These are phyloP conservation scores for Cataglyphis hispanica DNA, from an alignment of 1,140 invertebrate species.

Conservation along the genomic window DNA sequence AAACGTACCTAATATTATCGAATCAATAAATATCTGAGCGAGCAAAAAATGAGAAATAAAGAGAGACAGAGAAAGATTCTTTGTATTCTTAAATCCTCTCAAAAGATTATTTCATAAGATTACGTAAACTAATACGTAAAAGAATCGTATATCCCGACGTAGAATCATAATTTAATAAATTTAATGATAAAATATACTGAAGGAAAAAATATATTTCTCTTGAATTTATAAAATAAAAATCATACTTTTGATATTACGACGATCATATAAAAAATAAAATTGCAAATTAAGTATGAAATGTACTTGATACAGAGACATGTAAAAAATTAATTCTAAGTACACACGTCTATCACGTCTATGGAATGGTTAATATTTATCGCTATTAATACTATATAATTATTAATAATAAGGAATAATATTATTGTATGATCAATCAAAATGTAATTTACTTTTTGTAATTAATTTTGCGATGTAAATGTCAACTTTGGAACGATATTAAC, in stretches of 20 bases:
- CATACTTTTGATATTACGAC: not conserved
- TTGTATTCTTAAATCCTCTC: no score
- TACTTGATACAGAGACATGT: not conserved
- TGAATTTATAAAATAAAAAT: not conserved
- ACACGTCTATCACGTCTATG: not conserved
- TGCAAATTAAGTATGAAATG: not conserved
- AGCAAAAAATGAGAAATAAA: no score
- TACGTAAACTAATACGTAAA: no score
- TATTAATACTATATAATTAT: constrained; percentile 1
- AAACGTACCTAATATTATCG: no score
- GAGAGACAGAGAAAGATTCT: no score
- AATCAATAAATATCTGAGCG: no score
- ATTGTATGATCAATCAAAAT: not conserved
- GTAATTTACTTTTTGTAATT: not conserved
- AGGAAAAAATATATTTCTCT: no score
- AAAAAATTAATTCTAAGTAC: not conserved
- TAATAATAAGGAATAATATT: not conserved
- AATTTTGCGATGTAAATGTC: not conserved
- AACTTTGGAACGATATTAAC: not conserved
- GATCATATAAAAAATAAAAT: not conserved
- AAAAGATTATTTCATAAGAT: no score
- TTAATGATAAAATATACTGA: no score
- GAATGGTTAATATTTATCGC: not conserved
- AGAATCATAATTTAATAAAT: no score
- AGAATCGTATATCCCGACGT: no score